Conservation (phyloP, 2,888 invertebrate species). For the Druceiella hillmani region DNA sequence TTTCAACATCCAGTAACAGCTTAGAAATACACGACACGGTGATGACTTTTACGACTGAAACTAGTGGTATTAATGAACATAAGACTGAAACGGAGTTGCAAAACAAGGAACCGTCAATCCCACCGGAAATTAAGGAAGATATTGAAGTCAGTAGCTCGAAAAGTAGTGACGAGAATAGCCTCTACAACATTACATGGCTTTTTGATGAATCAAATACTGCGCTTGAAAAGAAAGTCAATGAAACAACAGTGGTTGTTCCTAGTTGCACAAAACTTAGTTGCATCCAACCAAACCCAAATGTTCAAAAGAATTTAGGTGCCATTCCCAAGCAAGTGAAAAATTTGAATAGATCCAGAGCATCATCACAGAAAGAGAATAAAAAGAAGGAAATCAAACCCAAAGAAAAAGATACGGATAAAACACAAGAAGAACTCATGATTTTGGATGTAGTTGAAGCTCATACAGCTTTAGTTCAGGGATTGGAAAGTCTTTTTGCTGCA, state of each 20-base stretch:
- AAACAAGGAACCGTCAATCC: slow-evolving; percentile 26
- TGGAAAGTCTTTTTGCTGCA: slow-evolving; percentile 47
- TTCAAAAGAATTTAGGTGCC: slow-evolving; percentile 62
- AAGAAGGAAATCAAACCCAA: slow-evolving; percentile 39
- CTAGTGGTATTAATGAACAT: slow-evolving; percentile 27
- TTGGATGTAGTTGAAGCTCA: slow-evolving; percentile 50
- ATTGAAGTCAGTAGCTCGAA: slow-evolving; percentile 33
- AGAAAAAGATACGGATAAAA: slow-evolving; percentile 40
- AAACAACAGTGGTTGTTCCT: no score
- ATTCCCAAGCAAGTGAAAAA: slow-evolving; percentile 64
- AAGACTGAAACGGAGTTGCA: slow-evolving; percentile 37
- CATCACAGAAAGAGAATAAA: slow-evolving; percentile 54
- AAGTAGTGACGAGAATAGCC: slow-evolving; percentile 42
- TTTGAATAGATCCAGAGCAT: slow-evolving; percentile 50
- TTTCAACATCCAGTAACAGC: slow-evolving; percentile 56
- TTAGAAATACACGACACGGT: slow-evolving; percentile 48
- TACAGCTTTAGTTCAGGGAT: slow-evolving; percentile 52
- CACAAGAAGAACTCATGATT: slow-evolving; percentile 40
- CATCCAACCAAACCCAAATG: slow-evolving; percentile 43
- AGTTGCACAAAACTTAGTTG: no score
- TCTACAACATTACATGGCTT: slow-evolving; percentile 47
- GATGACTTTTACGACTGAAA: slow-evolving; percentile 18
- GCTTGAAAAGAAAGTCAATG: slow-evolving; percentile 33
- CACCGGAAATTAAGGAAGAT: background rate
- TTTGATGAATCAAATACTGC: slow-evolving; percentile 36